Base-by-base conservation (phyloP, 2,888 invertebrate species). In the Brachycybe producta region DNA sequence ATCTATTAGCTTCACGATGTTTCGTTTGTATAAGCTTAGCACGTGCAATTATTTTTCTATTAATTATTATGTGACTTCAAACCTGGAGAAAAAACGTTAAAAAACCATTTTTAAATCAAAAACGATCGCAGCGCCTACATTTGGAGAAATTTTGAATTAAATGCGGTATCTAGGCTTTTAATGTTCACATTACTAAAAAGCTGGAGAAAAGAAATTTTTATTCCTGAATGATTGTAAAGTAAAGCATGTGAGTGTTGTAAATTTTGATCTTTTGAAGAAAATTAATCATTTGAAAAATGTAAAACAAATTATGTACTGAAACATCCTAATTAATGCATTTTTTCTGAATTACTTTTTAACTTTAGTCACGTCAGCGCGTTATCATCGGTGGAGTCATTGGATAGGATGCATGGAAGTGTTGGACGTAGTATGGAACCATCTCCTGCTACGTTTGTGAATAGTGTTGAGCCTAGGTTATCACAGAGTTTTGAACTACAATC, bases 401-500 rank as follows among this genome's bases (percentile, higher is more conserved):
- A 61, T 28, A 60, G 61, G 53, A 58, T 60, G 44, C 60, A 56
- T 30, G 51, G 52, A 15, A 52, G 46, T 24, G 43, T 49, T 4
- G 30, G 44, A 38, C 51, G 54, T 23, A 54, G 54, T 35, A 54
- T 52, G 52, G 54, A 51, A 34, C 54, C 54, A 17, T 54, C 54
- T n/a, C 54, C 54, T n/a, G 54, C 52, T 21, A 54, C 54, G 23
- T 51, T 53, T 45, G 63, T 53, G 61, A 62, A 47, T 19, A 43
- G 55, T 28, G 43, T 56, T 5, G 58, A 67, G 56, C 61, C 61
- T 54, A 59, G 64, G 47, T 66, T 67, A 15, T 66, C 67, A 4
- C 59, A 64, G 59, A 66, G 64, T 54, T 80, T 82, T 59, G 84
- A 84, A 62, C 73, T 81, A 59, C 78, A 81, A 21, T 80, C 82